These are phyloP conservation scores for Eptesicus fuscus DNA, from an alignment of 2,113 vertebrate species.

Conservation along the genomic window DNA sequence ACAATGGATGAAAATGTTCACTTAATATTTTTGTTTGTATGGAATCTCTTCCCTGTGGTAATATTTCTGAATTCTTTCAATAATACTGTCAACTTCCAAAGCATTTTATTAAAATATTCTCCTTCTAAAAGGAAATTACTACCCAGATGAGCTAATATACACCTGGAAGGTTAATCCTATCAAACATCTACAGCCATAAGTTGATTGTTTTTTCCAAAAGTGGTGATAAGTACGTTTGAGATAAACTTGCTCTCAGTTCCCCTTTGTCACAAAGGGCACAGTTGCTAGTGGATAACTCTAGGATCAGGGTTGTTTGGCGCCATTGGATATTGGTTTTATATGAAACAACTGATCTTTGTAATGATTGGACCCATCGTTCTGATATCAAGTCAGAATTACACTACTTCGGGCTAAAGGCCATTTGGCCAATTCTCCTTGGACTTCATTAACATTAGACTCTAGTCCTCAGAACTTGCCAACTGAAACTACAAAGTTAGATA, in stretches of 20 bases:
- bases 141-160: neutral
- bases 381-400: slow-evolving; percentile 12
- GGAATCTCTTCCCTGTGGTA: neutral
- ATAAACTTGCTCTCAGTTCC: neutral
- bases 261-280: slow-evolving; percentile 8
- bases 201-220: slow-evolving; percentile 12
- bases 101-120: slow-evolving; percentile 11
- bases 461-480: neutral
- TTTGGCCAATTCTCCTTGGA: neutral
- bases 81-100: neutral
- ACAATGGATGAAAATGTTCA: neutral
- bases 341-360: neutral
- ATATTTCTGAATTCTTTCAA: slow-evolving; percentile 38
- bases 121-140: slow-evolving; percentile 21
- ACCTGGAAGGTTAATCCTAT: neutral
- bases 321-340: neutral
- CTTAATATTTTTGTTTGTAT: neutral
- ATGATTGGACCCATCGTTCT: neutral
- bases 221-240: neutral
- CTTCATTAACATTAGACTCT: neutral
- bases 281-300: neutral
- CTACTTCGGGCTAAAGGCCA: neutral
- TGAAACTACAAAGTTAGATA: neutral
- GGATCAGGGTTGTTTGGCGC: neutral
- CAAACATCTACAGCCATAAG: neutral